Evolutionary conservation across 1,140 invertebrate genomes (phyloP), one percentile per base, ranked within the genome.

Genomic region (Diorhabda carinulata): DNA sequence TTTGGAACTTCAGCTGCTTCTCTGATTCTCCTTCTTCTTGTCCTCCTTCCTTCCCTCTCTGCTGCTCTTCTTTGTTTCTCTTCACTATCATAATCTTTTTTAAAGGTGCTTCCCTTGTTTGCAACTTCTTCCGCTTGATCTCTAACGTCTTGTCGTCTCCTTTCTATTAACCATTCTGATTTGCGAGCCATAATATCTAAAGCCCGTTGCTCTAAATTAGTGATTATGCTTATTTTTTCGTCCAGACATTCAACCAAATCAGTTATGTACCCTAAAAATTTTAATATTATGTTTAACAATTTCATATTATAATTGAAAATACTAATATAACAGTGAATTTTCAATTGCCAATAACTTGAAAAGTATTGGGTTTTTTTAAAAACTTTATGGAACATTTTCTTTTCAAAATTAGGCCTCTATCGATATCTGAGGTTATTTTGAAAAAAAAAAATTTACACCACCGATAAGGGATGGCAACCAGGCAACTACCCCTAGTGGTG

Each of bases 221-320:
- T 86, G 74, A 97, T 88, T 58, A 87, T 75, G 9, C 86, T 86
- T 83, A 93, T 90, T 89, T 95, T 95, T 83, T 94, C 91, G 77
- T 96, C 93, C 77, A 98, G 89, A 88, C 96, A 98, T 86, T 98
- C 96, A 83, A 97, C 91, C 83, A 97, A 91, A 88, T 98, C 95
- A 78, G 92, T 93, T 81, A 98, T 89, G 90, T 97, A 98, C 81
- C 94, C 67, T 68, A 59, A 64, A 68, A 67, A 52, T 52, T 52
- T 8, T 52, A 3, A 42, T 52, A 8, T 52, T 3, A 52, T 52
- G n/a, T 25, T 25, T 25, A 25, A 25, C 25, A 25, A 25, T 25
- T 25, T 25, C 25, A 25, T 25, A 25, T 25, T 25, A 25, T 25
- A n/a, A n/a, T n/a, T n/a, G n/a, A n/a, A n/a, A 25, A 25, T 25